A percentile compares a stretch with the other conserved stretches of the same genome.
Evolutionary conservation across 2,797 vertebrate species (phyloP).

Genomic region (Potorous gilbertii): DNA sequence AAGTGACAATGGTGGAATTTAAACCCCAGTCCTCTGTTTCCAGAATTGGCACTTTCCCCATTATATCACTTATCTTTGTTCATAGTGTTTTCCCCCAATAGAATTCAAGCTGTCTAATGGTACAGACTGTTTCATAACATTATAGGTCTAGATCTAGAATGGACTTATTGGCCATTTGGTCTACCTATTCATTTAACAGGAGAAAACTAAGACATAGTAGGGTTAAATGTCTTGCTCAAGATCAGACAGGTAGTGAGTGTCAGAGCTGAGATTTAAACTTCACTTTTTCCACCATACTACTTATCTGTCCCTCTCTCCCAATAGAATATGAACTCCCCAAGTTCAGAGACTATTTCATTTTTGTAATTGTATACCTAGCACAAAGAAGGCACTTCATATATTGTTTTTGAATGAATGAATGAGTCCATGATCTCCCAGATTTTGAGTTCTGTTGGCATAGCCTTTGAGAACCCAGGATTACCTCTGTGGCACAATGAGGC

Average conservation of each 20-base stretch:
- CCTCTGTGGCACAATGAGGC: neutral
- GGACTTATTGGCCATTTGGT: neutral
- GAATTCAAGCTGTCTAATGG: neutral
- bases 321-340: neutral
- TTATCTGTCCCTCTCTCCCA: neutral
- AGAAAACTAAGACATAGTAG: neutral
- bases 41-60: neutral
- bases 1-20: neutral
- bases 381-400: neutral
- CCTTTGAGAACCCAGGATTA: neutral
- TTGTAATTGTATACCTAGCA: neutral
- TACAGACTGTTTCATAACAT: neutral
- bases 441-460: neutral
- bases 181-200: neutral
- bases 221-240: neutral
- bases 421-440: neutral
- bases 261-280: neutral
- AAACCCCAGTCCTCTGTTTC: neutral
- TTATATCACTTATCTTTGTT: neutral
- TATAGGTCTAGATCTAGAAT: neutral
- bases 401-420: neutral
- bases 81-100: neutral
- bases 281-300: neutral
- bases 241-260: neutral
- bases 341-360: neutral